Evolutionary conservation across 2,888 invertebrate species (phyloP).

Genomic region (Chloroclystis v-ata): DNA sequence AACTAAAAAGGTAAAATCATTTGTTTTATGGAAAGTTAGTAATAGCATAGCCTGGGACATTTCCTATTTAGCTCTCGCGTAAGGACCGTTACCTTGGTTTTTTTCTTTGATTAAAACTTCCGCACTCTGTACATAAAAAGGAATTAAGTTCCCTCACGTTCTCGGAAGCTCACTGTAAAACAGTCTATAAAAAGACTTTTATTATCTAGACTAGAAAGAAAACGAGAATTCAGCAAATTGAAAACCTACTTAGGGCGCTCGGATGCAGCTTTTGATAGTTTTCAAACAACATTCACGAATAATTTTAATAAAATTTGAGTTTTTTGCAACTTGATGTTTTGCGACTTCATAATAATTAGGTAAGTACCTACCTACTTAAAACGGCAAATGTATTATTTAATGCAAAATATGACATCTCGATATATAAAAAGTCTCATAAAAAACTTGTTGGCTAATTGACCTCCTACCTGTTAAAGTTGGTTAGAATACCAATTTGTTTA

Average conservation of each 20-base stretch:
- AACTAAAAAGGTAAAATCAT: too few relatives aligned
- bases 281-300: neutral
- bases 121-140: neutral
- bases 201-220: conserved; percentile 4
- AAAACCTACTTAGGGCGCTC: conserved; percentile 1
- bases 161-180: neutral
- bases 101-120: conserved; percentile 4
- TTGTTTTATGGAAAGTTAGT: too few relatives aligned
- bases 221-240: conserved; percentile 3
- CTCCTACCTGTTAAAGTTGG: too few relatives aligned
- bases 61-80: too few relatives aligned
- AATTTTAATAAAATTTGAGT: conserved; percentile 1
- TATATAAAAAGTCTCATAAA: too few relatives aligned
- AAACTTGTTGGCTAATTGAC: too few relatives aligned
- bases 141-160: conserved; percentile 2
- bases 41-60: too few relatives aligned
- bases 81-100: neutral
- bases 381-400: too few relatives aligned
- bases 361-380: too few relatives aligned
- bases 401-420: too few relatives aligned
- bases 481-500: too few relatives aligned
- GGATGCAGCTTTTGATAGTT: neutral
- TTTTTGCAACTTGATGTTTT: neutral
- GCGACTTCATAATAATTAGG: too few relatives aligned
- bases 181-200: conserved; percentile 2